These are phyloP conservation scores for Gopherus evgoodei DNA, from an alignment of 2,113 vertebrate genomes.

Conservation along the genomic window DNA sequence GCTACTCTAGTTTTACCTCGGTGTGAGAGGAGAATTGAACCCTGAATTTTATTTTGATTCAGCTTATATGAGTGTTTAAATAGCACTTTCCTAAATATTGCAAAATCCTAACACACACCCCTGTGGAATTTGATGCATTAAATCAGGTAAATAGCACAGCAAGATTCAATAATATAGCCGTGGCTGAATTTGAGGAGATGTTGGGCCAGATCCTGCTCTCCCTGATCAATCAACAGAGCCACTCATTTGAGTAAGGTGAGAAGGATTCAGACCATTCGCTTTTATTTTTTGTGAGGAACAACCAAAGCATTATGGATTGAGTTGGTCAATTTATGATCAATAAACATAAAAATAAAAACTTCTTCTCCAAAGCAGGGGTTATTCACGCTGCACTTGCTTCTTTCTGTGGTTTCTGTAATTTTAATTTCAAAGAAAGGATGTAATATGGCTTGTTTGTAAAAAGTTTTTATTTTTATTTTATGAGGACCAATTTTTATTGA, in stretches of 20 bases:
- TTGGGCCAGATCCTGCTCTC: not conserved
- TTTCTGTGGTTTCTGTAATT: slow-evolving; percentile 75
- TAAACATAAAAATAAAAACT: slow-evolving; percentile 68
- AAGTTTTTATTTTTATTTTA: slow-evolving; percentile 9
- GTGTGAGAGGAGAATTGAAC: accelerated
- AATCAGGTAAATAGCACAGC: not conserved
- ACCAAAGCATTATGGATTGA: slow-evolving; percentile 2
- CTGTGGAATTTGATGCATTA: not conserved
- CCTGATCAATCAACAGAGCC: not conserved
- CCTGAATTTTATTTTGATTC: not conserved
- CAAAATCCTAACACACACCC: not conserved
- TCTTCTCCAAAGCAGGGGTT: slow-evolving; percentile 75
- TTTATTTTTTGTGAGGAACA: slow-evolving; percentile 18
- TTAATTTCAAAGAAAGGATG: slow-evolving; percentile 75
- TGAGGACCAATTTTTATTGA: slow-evolving; percentile 49
- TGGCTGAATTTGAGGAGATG: not conserved
- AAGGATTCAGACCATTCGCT: not conserved
- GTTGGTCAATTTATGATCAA: slow-evolving; percentile 68
- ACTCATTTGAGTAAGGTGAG: slow-evolving; percentile 7
- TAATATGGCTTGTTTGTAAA: slow-evolving; percentile 58
- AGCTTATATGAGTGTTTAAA: not conserved
- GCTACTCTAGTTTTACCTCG: not conserved
- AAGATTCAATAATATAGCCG: not conserved
- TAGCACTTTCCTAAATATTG: not conserved
- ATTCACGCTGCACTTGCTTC: slow-evolving; percentile 67